Evolutionary conservation across 2,888 invertebrate species (phyloP).

Genomic region (Spialia ferax): DNA sequence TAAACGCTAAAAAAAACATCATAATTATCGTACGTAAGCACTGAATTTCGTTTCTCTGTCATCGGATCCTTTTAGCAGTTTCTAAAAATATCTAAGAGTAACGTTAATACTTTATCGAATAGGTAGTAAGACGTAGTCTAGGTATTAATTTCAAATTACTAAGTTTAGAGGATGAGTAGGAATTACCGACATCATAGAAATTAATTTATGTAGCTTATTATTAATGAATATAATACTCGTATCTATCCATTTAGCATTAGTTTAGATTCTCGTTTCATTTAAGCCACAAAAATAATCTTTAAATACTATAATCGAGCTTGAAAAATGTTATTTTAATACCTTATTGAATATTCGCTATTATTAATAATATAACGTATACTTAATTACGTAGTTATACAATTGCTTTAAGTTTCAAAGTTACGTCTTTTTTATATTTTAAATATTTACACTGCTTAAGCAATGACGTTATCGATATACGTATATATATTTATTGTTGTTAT

Average conservation of each 20-base stretch:
- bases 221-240: too few relatives aligned
- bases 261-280: constrained; percentile 64
- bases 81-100: constrained; percentile 42
- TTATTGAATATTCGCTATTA: constrained; percentile 80
- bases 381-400: constrained; percentile 55
- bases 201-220: constrained; percentile 69
- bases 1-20: neutral
- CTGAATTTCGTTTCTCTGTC: constrained; percentile 25
- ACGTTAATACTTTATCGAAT: constrained; percentile 61
- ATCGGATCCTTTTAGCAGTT: constrained; percentile 29
- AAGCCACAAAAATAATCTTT: constrained; percentile 62
- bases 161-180: constrained; percentile 85
- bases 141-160: constrained; percentile 74
- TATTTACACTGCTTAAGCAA: constrained; percentile 83
- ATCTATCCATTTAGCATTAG: constrained; percentile 69
- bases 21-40: neutral
- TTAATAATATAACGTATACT: constrained; percentile 65
- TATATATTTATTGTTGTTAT: constrained; percentile 81
- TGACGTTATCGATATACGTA: constrained; percentile 79
- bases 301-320: constrained; percentile 81
- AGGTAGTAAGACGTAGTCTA: constrained; percentile 63
- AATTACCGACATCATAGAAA: constrained; percentile 68
- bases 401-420: constrained; percentile 72
- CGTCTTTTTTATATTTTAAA: constrained; percentile 79
- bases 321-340: constrained; percentile 79